A percentile compares a stretch with the other conserved stretches of the same genome.
Conservation (phyloP, 1,140 invertebrate species). For the Melipona quadrifasciata region DNA sequence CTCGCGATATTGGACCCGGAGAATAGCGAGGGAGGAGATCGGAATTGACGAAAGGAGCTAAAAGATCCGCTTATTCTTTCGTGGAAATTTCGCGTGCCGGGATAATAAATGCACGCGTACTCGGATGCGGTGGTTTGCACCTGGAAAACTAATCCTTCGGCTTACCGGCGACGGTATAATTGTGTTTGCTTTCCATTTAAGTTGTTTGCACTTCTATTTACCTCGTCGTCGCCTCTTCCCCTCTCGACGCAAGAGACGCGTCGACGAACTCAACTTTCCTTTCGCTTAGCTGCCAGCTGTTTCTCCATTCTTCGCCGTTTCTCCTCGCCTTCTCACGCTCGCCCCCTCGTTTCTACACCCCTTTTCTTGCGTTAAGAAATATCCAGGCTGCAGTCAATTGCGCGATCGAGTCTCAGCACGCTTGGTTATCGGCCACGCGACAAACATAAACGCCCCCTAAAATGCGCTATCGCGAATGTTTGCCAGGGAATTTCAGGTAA, state of each 20-base stretch:
- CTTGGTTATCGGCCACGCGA: not conserved
- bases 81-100: not conserved
- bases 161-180: constrained; percentile 69
- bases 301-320: constrained; percentile 20
- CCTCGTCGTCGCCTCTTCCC: constrained; percentile 47
- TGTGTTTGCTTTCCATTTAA: constrained; percentile 79
- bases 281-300: constrained; percentile 30
- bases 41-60: not conserved
- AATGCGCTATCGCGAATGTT: not conserved
- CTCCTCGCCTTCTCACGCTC: constrained; percentile 8
- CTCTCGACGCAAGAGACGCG: constrained; percentile 37
- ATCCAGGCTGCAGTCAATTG: constrained; percentile 28
- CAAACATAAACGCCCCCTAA: too few relatives aligned
- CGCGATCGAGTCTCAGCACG: constrained; percentile 22
- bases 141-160: constrained; percentile 63
- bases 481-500: not conserved
- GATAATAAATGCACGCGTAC: constrained; percentile 45
- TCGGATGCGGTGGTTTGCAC: constrained; percentile 51
- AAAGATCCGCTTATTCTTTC: too few relatives aligned
- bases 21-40: not conserved
- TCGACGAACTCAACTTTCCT: constrained; percentile 50
- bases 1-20: not conserved
- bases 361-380: not conserved
- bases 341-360: not conserved
- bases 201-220: constrained; percentile 76